Conservation (phyloP, 2,113 vertebrate species). For the Myiagra hebetior region DNA sequence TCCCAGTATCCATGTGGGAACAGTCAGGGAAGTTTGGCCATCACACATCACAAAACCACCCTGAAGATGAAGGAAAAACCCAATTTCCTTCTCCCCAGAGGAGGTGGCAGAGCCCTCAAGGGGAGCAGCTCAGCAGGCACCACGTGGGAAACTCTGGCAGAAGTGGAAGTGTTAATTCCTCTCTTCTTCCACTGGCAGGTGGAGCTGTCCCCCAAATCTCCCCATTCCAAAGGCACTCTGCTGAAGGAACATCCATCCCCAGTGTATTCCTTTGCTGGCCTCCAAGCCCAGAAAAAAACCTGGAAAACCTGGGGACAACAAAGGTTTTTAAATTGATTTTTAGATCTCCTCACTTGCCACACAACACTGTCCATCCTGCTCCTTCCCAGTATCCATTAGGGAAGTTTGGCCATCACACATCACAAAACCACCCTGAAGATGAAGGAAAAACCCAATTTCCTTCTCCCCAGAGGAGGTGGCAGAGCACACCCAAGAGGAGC, state of each 20-base stretch:
- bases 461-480: not conserved
- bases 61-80: fast-evolving
- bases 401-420: not conserved
- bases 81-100: not conserved
- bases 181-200: not conserved
- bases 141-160: not conserved
- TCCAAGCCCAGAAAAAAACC: not conserved
- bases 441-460: not conserved
- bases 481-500: fast-evolving
- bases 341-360: not conserved
- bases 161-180: no score
- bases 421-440: not conserved
- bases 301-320: not conserved
- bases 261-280: not conserved
- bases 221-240: no score
- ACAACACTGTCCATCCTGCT: not conserved
- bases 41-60: not conserved
- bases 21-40: not conserved
- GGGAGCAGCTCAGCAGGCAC: not conserved
- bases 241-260: not conserved
- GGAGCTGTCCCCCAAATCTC: not conserved
- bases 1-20: not conserved
- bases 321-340: not conserved
- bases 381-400: not conserved
- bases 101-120: not conserved